phyloP scores from a whole-genome alignment of 1,140 invertebrate genomes.

The Papilio glaucus region DNA sequence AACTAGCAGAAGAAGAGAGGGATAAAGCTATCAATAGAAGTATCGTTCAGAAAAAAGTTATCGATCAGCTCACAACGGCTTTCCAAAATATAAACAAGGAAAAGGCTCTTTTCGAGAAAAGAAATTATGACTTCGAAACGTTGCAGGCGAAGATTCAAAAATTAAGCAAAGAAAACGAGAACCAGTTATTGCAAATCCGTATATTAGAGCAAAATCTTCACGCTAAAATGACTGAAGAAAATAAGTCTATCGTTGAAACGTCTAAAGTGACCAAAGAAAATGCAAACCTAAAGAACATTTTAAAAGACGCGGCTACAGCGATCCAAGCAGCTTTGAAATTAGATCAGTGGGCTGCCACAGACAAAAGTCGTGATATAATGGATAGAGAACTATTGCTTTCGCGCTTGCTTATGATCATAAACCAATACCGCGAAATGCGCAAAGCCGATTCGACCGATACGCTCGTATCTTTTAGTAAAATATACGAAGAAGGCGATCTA shows the following conservation, averaged over 20 bases:
- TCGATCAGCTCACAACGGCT: slow-evolving; percentile 82
- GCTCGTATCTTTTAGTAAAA: slow-evolving; percentile 69
- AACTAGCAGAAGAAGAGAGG: slow-evolving; percentile 78
- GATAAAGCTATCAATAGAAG: slow-evolving; percentile 81
- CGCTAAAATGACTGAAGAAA: slow-evolving; percentile 78
- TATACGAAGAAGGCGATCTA: slow-evolving; percentile 84
- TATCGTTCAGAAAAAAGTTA: slow-evolving; percentile 84
- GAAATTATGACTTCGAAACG: slow-evolving; percentile 73
- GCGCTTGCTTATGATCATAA: slow-evolving; percentile 81
- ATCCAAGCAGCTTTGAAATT: slow-evolving; percentile 85
- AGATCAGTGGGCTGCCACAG: slow-evolving; percentile 69
- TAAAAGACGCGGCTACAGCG: slow-evolving; percentile 84
- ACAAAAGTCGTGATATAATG: slow-evolving; percentile 72
- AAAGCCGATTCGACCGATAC: slow-evolving; percentile 72
- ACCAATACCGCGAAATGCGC: slow-evolving; percentile 68
- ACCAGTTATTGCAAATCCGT: slow-evolving; percentile 78
- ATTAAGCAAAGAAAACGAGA: slow-evolving; percentile 72
- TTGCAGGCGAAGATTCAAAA: slow-evolving; percentile 71
- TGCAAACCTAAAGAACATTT: slow-evolving; percentile 81
- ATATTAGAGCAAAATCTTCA: slow-evolving; percentile 85
- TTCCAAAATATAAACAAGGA: slow-evolving; percentile 77
- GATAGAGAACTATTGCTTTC: slow-evolving; percentile 83
- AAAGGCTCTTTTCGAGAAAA: slow-evolving; percentile 69
- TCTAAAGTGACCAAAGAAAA: slow-evolving; percentile 82
- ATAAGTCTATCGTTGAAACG: slow-evolving; percentile 76